Percentiles rank a stretch among this genome's conserved stretches.
Evolutionary conservation across 2,113 vertebrate genomes (phyloP).

Genomic region (Oryzias woworae): DNA sequence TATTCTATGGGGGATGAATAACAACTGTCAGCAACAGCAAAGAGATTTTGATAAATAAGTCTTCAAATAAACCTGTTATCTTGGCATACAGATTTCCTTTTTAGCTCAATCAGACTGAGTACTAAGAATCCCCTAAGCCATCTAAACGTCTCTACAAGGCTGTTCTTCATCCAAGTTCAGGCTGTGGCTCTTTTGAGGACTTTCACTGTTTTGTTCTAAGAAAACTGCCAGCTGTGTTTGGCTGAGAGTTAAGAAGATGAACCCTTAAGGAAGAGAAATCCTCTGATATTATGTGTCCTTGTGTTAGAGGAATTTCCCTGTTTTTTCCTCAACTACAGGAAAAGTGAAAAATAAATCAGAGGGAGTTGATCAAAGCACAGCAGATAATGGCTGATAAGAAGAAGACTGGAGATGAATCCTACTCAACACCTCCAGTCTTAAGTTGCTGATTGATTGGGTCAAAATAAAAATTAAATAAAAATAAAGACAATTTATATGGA

Average conservation of each 20-base stretch:
- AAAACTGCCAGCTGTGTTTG: slow-evolving; percentile 8
- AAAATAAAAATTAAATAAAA: slow-evolving; percentile 4
- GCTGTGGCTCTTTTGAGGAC: slow-evolving; percentile 21
- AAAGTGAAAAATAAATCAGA: slow-evolving; percentile 4
- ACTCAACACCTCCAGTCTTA: slow-evolving; percentile 7
- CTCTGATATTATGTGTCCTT: slow-evolving; percentile 6
- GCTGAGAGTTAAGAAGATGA: slow-evolving; percentile 23
- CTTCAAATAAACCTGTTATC: background rate
- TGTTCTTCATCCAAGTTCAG: slow-evolving; percentile 23
- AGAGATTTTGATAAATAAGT: background rate
- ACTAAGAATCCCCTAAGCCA: slow-evolving; percentile 10
- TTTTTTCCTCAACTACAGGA: slow-evolving; percentile 16
- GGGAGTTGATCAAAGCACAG: slow-evolving; percentile 5
- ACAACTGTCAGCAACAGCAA: background rate
- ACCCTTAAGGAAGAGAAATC: slow-evolving; percentile 30
- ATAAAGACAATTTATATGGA: background rate
- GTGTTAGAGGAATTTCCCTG: slow-evolving; percentile 20
- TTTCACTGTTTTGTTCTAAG: slow-evolving; percentile 20
- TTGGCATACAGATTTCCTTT: slow-evolving; percentile 7
- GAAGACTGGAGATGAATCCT: slow-evolving; percentile 1
- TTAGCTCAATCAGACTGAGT: slow-evolving; percentile 5
- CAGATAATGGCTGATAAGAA: slow-evolving; percentile 5
- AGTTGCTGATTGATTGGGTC: background rate
- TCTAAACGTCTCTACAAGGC: slow-evolving; percentile 10
- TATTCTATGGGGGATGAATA: background rate